Evolutionary conservation across 64 coral and sea anemone species (phyloP).

Genomic region (Astreopora myriophthalma): DNA sequence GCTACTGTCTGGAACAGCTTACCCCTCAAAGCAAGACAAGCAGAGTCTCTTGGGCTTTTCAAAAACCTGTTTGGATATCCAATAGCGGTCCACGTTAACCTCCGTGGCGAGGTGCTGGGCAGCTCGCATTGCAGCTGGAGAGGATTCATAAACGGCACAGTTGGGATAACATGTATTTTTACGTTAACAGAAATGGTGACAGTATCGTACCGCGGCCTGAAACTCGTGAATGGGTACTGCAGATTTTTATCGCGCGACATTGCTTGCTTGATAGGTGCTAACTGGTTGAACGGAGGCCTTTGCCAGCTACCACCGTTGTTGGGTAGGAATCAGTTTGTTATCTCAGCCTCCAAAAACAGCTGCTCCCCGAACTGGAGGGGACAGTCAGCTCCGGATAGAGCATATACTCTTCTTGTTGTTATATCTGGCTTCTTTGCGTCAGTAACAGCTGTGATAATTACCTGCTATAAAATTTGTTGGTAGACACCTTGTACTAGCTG

Average conservation of each 20-base stretch:
- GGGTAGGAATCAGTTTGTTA: slow-evolving; percentile 67
- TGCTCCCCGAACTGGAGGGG: slow-evolving; percentile 73
- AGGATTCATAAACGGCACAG: slow-evolving; percentile 61
- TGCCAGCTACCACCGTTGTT: slow-evolving; percentile 61
- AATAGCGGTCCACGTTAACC: slow-evolving; percentile 42
- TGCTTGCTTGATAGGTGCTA: neutral
- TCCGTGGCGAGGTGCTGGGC: neutral
- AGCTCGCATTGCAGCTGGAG: slow-evolving; percentile 55
- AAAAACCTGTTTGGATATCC: slow-evolving; percentile 82
- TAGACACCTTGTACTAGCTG: slow-evolving; percentile 10
- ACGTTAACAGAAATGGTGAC: slow-evolving; percentile 57
- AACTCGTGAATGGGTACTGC: neutral
- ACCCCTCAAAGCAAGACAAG: no score
- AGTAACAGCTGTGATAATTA: neutral
- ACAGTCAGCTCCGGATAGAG: neutral
- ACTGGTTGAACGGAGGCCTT: slow-evolving; percentile 49
- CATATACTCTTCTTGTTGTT: slow-evolving; percentile 69
- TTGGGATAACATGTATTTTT: slow-evolving; percentile 62
- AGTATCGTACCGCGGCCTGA: slow-evolving; percentile 12
- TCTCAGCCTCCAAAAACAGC: slow-evolving; percentile 53
- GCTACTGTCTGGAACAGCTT: no score
- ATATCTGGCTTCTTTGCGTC: slow-evolving; percentile 57
- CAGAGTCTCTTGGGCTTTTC: no score
- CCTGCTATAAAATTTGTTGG: slow-evolving; percentile 71
- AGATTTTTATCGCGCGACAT: neutral